These are phyloP conservation scores for Bombus polaris DNA, from an alignment of 1,140 invertebrate species.

Conservation along the genomic window DNA sequence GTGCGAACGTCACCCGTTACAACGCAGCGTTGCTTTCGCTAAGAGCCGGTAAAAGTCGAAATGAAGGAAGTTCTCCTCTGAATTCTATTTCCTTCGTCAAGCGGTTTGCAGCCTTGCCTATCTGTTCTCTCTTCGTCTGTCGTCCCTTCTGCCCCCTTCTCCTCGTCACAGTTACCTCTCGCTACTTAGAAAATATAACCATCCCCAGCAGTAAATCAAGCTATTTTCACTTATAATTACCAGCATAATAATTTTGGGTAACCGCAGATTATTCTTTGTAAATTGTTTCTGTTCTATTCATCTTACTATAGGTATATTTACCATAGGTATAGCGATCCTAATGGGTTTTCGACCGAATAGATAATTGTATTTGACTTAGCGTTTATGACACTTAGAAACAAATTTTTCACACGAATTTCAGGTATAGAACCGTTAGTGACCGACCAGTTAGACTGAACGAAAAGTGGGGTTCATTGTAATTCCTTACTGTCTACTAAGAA, in stretches of 20 bases:
- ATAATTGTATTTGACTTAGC: no score
- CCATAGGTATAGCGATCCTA: no score
- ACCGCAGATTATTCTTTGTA: neutral
- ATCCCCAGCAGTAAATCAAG: neutral
- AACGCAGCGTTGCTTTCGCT: constrained; percentile 41
- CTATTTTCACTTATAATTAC: constrained; percentile 19
- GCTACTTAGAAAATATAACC: neutral
- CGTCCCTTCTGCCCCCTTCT: neutral
- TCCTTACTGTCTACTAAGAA: neutral
- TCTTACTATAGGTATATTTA: no score
- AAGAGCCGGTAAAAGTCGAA: constrained; percentile 55
- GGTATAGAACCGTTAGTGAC: neutral
- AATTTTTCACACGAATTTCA: neutral
- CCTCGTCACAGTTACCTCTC: neutral
- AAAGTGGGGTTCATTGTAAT: no score
- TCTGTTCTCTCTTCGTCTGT: constrained; percentile 24
- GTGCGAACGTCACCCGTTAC: constrained; percentile 46
- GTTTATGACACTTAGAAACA: neutral
- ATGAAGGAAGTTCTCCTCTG: constrained; percentile 58
- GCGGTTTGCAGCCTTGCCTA: constrained; percentile 45
- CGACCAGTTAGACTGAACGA: neutral
- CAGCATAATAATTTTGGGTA: neutral
- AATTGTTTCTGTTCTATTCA: neutral
- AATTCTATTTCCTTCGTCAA: constrained; percentile 55
- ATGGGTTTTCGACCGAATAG: neutral